Conservation (phyloP, 2,888 invertebrate genomes). For the Monopis laevigella region DNA sequence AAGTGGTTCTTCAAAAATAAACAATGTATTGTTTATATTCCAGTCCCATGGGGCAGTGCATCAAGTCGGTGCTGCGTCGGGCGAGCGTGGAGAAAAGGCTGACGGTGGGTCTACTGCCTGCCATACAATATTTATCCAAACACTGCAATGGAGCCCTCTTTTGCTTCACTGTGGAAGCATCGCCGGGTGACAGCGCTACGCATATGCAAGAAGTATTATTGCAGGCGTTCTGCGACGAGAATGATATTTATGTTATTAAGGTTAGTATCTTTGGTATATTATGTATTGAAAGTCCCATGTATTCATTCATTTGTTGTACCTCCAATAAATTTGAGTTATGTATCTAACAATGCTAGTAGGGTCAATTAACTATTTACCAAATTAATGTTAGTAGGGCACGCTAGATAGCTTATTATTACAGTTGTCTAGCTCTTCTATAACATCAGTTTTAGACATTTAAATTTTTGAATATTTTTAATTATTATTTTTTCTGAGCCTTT, state of each 20-base stretch:
- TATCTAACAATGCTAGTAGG: too few species aligned
- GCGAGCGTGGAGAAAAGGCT: constrained; percentile 67
- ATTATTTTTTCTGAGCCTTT: too few species aligned
- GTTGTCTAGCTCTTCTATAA: too few species aligned
- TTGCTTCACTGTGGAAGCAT: constrained; percentile 74
- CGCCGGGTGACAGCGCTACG: constrained; percentile 76
- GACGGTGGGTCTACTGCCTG: constrained; percentile 71
- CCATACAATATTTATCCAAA: constrained; percentile 68
- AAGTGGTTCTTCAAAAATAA: background rate
- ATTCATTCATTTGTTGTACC: too few species aligned
- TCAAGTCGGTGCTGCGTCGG: constrained; percentile 60
- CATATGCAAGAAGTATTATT: constrained; percentile 82
- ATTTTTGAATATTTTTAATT: too few species aligned
- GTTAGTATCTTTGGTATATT: constrained; percentile 48
- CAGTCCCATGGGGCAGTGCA: constrained; percentile 58
- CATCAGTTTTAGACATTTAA: too few species aligned
- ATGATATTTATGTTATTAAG: constrained; percentile 79
- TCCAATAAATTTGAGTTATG: too few species aligned
- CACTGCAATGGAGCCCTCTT: constrained; percentile 71
- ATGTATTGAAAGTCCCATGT: too few species aligned
- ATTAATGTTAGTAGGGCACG: too few species aligned
- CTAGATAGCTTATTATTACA: too few species aligned
- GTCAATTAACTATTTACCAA: too few species aligned
- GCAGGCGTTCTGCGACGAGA: constrained; percentile 82
- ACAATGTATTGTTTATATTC: constrained; percentile 24